phyloP scores from a whole-genome alignment of 2,113 vertebrate species.

The Murina feae region DNA sequence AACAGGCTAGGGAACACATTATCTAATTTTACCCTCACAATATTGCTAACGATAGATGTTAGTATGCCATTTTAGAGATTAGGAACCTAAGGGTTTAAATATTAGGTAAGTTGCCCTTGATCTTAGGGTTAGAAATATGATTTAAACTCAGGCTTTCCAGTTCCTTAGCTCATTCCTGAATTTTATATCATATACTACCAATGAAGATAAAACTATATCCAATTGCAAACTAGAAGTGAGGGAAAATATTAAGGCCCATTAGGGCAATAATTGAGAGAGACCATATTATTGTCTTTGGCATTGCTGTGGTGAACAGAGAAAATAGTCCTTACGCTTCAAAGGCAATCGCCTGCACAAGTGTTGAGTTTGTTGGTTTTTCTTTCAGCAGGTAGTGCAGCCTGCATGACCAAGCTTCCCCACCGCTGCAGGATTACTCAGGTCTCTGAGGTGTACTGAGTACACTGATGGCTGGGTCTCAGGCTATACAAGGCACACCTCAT shows the following conservation, averaged over 20 bases:
- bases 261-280: not conserved
- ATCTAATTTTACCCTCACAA: not conserved
- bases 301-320: not conserved
- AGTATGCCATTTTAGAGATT: not conserved
- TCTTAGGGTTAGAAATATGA: not conserved
- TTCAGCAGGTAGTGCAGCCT: not conserved
- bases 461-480: not conserved
- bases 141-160: not conserved
- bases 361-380: not conserved
- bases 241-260: not conserved
- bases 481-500: not conserved
- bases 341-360: not conserved
- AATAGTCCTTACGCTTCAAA: not conserved
- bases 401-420: constrained; percentile 16
- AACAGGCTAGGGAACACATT: too few relatives aligned
- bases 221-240: not conserved
- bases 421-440: constrained; percentile 4
- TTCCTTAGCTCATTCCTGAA: not conserved
- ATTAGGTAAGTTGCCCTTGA: not conserved
- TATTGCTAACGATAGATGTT: not conserved
- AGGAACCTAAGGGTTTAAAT: not conserved
- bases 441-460: not conserved
- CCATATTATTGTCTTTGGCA: not conserved
- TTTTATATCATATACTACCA: not conserved
- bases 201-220: not conserved